phyloP scores from a whole-genome alignment of 2,888 invertebrate species.

The Plebejus anna region DNA sequence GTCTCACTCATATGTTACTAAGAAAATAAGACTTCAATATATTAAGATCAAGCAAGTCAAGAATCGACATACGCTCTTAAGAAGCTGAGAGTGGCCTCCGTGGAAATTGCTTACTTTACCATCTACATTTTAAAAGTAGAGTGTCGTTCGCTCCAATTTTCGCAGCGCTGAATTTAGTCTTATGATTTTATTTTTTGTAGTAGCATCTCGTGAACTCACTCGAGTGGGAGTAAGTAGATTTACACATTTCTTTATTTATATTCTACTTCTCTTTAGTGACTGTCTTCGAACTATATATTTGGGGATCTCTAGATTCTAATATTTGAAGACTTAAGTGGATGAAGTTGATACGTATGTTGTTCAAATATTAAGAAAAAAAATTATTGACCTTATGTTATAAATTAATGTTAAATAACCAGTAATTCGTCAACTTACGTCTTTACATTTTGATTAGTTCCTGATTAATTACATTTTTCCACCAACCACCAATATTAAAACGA shows the following conservation, averaged over 20 bases:
- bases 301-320: too few species aligned
- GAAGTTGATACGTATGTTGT: too few species aligned
- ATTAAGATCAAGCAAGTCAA: slow-evolving; percentile 4
- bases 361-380: too few species aligned
- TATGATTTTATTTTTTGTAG: slow-evolving; percentile 19
- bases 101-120: slow-evolving; percentile 30
- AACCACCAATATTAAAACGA: too few species aligned
- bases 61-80: slow-evolving; percentile 18
- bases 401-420: too few species aligned
- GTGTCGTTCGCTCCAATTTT: slow-evolving; percentile 17
- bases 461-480: too few species aligned
- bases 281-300: not conserved
- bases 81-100: slow-evolving; percentile 22
- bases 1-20: not conserved
- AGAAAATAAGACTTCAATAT: slow-evolving; percentile 16
- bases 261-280: not conserved
- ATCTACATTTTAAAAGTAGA: slow-evolving; percentile 22
- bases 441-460: too few species aligned
- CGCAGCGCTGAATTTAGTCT: slow-evolving; percentile 5
- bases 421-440: too few species aligned
- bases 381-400: too few species aligned
- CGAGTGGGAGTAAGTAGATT: not conserved
- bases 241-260: not conserved
- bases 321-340: too few species aligned
- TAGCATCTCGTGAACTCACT: not conserved